phyloP scores from a whole-genome alignment of 2,113 vertebrate species.

The Zosterops borbonicus region DNA sequence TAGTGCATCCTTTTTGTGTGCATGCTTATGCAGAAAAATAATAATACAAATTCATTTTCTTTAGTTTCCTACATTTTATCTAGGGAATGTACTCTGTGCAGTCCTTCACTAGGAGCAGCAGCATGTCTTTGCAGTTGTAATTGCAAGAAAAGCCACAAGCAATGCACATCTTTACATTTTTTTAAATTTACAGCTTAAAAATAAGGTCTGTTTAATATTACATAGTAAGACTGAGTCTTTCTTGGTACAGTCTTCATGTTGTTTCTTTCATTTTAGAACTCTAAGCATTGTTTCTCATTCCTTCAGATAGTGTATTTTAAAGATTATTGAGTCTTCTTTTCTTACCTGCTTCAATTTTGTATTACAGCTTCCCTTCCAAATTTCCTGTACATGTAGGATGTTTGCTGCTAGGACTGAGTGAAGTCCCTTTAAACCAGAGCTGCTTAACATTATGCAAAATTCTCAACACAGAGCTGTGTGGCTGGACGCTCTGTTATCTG shows the following conservation, averaged over 20 bases:
- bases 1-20: not conserved
- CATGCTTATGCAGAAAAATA: not conserved
- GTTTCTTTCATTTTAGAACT: not conserved
- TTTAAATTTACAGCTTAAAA: not conserved
- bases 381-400: not conserved
- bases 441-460: not conserved
- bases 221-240: not conserved
- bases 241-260: not conserved
- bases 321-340: not conserved
- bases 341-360: not conserved
- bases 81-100: not conserved
- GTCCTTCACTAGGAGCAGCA: not conserved
- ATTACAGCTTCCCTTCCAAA: not conserved
- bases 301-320: not conserved
- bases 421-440: not conserved
- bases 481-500: not conserved
- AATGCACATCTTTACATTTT: not conserved
- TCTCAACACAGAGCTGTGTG: not conserved
- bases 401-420: not conserved
- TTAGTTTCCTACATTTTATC: not conserved
- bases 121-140: not conserved
- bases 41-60: not conserved
- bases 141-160: not conserved
- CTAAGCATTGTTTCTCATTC: not conserved
- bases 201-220: not conserved